Base-by-base conservation (phyloP, 1,140 invertebrate species). In the Nymphalis io region DNA sequence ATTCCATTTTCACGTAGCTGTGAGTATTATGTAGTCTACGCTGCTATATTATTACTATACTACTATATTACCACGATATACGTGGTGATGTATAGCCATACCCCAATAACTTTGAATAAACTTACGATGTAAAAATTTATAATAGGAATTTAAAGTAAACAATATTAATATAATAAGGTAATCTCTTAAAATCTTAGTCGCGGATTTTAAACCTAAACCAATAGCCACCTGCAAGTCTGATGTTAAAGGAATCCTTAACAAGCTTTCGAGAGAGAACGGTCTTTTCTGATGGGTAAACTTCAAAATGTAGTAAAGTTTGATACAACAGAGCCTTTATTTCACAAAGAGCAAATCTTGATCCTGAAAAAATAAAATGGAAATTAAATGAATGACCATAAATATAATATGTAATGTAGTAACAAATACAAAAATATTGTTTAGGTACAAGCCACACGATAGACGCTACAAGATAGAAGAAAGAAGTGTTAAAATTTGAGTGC, bases 291-390 rank as follows among this genome's bases (percentile, higher is more conserved):
- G 83, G 81, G 1, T 78, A 69, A 13, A 93, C 65, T 38, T 89
- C 83, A 68, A 92, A 82, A 46, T 89, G 79, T 12, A 82, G 69
- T 0, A 92, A 60, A 6, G 90, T 64, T 62, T 86, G 80, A 62
- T 90, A 90, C 4, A 84, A 59, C 76, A 92, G 74, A 46, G 89
- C 79, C 67, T 93, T 92, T 39, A 87, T 70, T 75, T 93, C 90
- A 63, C 90, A 84, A 0, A 92, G 76, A 20, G 92, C 92, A 76
- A 93, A 93, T 39, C 91, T 74, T 27, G 88, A 92, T 11, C 90
- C 92, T 88, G 86, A 57, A 75, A 73, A 72, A 21, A 23, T 21
- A 53, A 4, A 15, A 42, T 4, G 3, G 15, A 42, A 13, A n/a
- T n/a, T 42, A 42, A 13, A 15, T 42, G 8, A 33, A 33, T 33